phyloP scores from a whole-genome alignment of 1,140 invertebrate species.

The Aphelinus atriplicis region DNA sequence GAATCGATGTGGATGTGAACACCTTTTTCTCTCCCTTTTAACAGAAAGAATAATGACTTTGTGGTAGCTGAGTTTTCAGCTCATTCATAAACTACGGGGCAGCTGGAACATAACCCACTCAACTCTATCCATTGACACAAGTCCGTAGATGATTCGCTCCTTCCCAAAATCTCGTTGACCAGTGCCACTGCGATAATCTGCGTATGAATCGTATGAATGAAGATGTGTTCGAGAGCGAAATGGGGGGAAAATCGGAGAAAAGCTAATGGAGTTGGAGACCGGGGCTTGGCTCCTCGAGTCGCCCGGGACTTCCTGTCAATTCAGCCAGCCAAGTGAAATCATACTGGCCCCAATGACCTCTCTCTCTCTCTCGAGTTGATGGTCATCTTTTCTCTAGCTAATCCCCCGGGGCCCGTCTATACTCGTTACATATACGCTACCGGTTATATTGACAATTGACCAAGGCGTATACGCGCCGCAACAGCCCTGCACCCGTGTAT shows the following conservation, averaged over 20 bases:
- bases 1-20: too few species aligned
- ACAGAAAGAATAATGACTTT: too few species aligned
- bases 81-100: too few species aligned
- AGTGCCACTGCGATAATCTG: too few species aligned
- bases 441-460: neutral
- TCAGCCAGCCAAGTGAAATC: slow-evolving; percentile 51
- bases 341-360: slow-evolving; percentile 21
- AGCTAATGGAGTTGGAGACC: slow-evolving; percentile 36
- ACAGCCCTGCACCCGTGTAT: neutral
- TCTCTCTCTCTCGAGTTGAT: slow-evolving; percentile 1
- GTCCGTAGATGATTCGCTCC: too few species aligned
- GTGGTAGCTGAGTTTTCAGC: too few species aligned
- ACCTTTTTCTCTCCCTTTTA: too few species aligned
- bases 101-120: too few species aligned
- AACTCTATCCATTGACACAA: too few species aligned
- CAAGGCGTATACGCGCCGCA: too few species aligned
- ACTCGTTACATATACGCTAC: neutral
- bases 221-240: neutral
- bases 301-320: slow-evolving; percentile 59
- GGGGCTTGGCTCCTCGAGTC: slow-evolving; percentile 50
- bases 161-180: too few species aligned
- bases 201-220: too few species aligned
- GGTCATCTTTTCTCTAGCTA: neutral
- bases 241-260: neutral
- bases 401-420: neutral